Base-by-base conservation (phyloP, 2,888 invertebrate genomes). In the Drosophila acutilabella region DNA sequence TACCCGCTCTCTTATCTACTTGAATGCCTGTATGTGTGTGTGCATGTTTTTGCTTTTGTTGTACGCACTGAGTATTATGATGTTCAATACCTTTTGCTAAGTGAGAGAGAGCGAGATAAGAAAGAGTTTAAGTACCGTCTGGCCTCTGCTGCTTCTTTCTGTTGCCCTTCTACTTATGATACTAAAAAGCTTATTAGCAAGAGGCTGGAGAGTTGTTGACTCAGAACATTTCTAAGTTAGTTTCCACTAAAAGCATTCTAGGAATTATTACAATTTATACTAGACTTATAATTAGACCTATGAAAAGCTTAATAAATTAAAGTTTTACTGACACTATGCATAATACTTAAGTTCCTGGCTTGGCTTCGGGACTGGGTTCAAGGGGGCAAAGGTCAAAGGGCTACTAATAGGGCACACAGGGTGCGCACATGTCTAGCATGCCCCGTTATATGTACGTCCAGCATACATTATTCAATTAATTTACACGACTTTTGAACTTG, bases 1-100 rank as follows among this genome's bases (percentile, higher is more conserved):
- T 75, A 75, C 64, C 30, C 54, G 10, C 42, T 60, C 61, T 40
- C 58, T 72, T 71, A 74, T 71, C 65, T 71, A 16, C 45, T 30
- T 45, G 56, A 10, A 54, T 47, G 41, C 23, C n/a, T 33, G 47
- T 59, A 14, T 51, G 47, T 41, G 45, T 16, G 40, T 53, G 45
- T 59, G 20, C 20, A 14, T 51, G 4, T 30, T 7, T 10, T 11
- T 33, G 50, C 33, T 50, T 14, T 38, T 61, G 38, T 7, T 33
- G 18, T 44, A 38, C 42, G 41, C 40, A 48, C 33, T 42, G 10
- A 23, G 5, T 16, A 6, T 16, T 36, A 33, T 50, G 45, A 42
- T 52, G 14, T 44, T 69, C 45, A 62, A 69, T 62, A 56, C 16
- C 33, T 54, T 40, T 7, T 33, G 41, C 26, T 2, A 30, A 10